Evolutionary conservation across 2,888 invertebrate genomes (phyloP), one percentile per base, ranked within the genome.

Genomic region (Romanomermis culicivorax): DNA sequence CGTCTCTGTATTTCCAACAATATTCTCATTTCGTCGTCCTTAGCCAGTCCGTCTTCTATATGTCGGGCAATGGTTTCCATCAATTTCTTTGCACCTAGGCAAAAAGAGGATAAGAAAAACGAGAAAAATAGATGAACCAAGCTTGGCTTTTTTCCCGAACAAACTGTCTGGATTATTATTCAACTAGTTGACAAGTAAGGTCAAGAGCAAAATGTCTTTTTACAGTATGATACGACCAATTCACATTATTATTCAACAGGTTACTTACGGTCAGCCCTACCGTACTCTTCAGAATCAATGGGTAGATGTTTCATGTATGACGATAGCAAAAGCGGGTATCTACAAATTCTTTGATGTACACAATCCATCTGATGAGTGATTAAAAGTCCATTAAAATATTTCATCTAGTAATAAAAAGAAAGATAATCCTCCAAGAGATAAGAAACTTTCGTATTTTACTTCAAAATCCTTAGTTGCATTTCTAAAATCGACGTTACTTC

Each of bases 301-400:
- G n/a, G n/a, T n/a, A n/a, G n/a, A n/a, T 51, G 51, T 30, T 58
- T 58, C 1, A 27, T 23, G 43, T 56, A 58, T 14, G n/a, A 26
- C 23, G 53, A n/a, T 42, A 58, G 23, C 30, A 58, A 36, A 24
- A 58, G 47, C 1, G 53, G 51, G 27, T 58, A 58, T 2, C 58
- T 51, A 20, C 42, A 43, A 2, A 58, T 30, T 2, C 58, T 53
- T 43, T 58, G 58, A 43, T 58, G 58, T 17, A 58, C 56, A 42
- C 53, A 50, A 36, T 56, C 58, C 42, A 58, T 36, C 26, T 56
- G 45, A 45, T 45, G 45, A 11, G 23, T 23, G 17, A 45, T 45
- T 23, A 45, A 23, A 45, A 45, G 45, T n/a, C 45, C 45, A n/a
- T 45, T 45, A 23, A 45, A 45, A 45, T n/a, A 11, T 45, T 45